These are phyloP conservation scores for Monopterus albus DNA, from an alignment of 2,113 vertebrate genomes.

Conservation along the genomic window DNA sequence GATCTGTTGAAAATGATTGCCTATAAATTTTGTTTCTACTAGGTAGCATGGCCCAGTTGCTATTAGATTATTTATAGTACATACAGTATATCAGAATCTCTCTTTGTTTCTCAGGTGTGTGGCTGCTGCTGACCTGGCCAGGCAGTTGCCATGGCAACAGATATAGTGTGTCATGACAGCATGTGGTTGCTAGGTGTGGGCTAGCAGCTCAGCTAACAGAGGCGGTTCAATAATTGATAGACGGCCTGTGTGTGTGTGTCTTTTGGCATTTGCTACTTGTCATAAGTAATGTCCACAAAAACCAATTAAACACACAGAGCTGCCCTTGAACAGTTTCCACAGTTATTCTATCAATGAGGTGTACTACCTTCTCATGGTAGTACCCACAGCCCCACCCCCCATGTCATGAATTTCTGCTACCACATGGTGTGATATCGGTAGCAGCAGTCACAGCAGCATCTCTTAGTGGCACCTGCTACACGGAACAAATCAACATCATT, in stretches of 20 bases:
- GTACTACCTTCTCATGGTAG: neutral
- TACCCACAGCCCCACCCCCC: too few relatives aligned
- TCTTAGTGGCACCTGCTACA: conserved; percentile 17
- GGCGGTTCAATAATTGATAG: conserved; percentile 76
- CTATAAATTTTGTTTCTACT: too few relatives aligned
- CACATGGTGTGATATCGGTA: conserved; percentile 44
- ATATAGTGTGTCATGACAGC: conserved; percentile 64
- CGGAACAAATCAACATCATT: conserved; percentile 48
- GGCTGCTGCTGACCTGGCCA: conserved; percentile 47
- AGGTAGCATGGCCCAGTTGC: neutral
- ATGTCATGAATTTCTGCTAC: neutral
- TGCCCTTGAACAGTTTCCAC: conserved; percentile 3
- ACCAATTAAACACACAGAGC: neutral
- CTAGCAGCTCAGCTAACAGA: conserved; percentile 63
- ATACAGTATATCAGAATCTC: conserved; percentile 29
- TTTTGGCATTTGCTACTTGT: conserved; percentile 14
- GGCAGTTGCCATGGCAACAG: conserved; percentile 71
- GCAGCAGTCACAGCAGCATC: conserved; percentile 33
- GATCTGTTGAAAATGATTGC: neutral
- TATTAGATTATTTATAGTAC: conserved; percentile 46
- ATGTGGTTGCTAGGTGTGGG: conserved; percentile 78
- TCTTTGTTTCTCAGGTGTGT: conserved; percentile 17
- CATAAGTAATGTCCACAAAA: neutral
- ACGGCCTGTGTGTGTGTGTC: conserved; percentile 33
- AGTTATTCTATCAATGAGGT: conserved; percentile 29